Evolutionary conservation across 2,888 invertebrate genomes (phyloP).

Genomic region (Lasioglossum zephyrum): DNA sequence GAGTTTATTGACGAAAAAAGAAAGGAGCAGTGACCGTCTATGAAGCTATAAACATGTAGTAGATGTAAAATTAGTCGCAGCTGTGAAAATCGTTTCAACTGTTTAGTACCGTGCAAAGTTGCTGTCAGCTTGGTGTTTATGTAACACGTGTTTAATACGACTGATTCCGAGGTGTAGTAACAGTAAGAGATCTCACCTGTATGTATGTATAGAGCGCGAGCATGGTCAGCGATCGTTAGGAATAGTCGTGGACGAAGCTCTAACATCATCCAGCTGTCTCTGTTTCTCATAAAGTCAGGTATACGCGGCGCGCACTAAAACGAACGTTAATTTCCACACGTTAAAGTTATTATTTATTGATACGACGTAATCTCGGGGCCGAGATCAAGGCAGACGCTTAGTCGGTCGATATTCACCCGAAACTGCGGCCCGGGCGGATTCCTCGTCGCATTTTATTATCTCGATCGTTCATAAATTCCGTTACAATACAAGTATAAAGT

Average conservation of each 20-base stretch:
- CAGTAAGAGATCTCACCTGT: neutral
- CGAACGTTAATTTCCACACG: slow-evolving; percentile 61
- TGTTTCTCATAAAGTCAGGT: slow-evolving; percentile 18
- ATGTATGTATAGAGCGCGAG: neutral
- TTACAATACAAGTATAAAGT: slow-evolving; percentile 79
- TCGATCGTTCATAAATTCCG: slow-evolving; percentile 82
- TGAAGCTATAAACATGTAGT: neutral
- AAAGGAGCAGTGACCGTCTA: neutral
- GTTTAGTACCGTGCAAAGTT: neutral
- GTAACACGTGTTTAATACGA: neutral
- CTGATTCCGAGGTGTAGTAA: neutral
- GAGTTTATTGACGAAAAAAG: neutral
- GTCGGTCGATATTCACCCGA: slow-evolving; percentile 72
- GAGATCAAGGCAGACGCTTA: slow-evolving; percentile 68
- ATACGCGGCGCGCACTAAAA: slow-evolving; percentile 48
- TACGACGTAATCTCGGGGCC: slow-evolving; percentile 71
- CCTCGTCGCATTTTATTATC: slow-evolving; percentile 80
- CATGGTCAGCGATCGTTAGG: neutral
- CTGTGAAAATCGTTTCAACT: neutral
- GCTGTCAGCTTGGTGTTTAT: neutral
- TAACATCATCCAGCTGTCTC: neutral
- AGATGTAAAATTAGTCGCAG: neutral
- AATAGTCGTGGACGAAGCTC: neutral
- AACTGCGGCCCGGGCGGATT: slow-evolving; percentile 65
- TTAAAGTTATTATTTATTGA: slow-evolving; percentile 75